Conservation (phyloP, 2,888 invertebrate genomes). For the Tetragnatha montana region DNA sequence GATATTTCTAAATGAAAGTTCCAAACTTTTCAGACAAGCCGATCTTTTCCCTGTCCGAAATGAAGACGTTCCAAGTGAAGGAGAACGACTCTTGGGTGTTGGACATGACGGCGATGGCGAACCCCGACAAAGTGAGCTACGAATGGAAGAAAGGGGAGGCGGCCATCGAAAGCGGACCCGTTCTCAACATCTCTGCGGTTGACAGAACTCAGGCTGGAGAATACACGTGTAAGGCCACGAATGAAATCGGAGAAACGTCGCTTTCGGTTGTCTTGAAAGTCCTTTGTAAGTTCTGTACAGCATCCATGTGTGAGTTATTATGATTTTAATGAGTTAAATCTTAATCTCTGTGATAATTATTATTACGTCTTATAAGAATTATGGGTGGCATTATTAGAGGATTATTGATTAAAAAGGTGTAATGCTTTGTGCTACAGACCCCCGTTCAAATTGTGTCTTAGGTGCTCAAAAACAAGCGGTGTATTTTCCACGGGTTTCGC, state of each 20-base stretch:
- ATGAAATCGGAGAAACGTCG: conserved; percentile 88
- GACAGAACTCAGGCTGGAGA: conserved; percentile 88
- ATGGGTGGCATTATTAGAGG: too few relatives aligned
- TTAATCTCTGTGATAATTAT: too few relatives aligned
- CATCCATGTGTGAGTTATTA: too few relatives aligned
- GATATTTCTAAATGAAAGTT: background rate
- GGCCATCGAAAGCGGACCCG: conserved; percentile 73
- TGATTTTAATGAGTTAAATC: too few relatives aligned
- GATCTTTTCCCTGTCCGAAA: conserved; percentile 75
- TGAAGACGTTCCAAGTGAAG: conserved; percentile 75
- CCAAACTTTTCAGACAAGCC: conserved; percentile 76
- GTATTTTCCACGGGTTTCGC: too few relatives aligned
- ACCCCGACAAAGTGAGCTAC: conserved; percentile 88
- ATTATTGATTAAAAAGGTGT: too few relatives aligned
- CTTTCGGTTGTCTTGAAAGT: conserved; percentile 89
- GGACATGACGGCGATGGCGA: conserved; percentile 87
- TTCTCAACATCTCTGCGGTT: conserved; percentile 88
- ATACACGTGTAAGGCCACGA: conserved; percentile 90
- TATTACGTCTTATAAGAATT: too few relatives aligned
- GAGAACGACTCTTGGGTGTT: conserved; percentile 89
- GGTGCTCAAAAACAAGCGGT: too few relatives aligned
- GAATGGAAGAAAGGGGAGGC: conserved; percentile 82
- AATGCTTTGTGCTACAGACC: too few relatives aligned
- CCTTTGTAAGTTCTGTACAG: conserved; percentile 78
- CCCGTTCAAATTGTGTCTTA: too few relatives aligned